Base-by-base conservation (phyloP, 2,888 invertebrate species). In the Drosophila tanythrix region DNA sequence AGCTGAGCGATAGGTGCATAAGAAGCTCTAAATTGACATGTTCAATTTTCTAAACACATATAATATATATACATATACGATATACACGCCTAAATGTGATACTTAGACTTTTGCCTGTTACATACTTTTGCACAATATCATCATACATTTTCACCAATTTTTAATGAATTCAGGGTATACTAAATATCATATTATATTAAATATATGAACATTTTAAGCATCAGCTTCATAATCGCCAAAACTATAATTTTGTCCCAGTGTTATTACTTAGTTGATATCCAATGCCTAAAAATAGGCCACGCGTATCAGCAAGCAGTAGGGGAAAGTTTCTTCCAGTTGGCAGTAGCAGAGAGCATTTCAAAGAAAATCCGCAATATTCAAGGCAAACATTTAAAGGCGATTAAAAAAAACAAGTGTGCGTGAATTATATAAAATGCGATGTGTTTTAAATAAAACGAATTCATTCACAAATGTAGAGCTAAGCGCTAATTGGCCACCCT, bases 401-500 rank as follows among this genome's bases (percentile, higher is more conserved):
- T 84, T 72, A 81, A 51, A 65, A 68, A 48, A 62, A 58, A 38
- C 11, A 64, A 57, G 53, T 62, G 59, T 40, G 70, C 38, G 61
- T 60, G 21, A 46, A 53, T 51, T 33, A 21, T 36, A 50, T 46
- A 43, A 63, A 48, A 36, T 67, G 65, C 53, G 72, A 76, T 71
- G 33, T 68, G 61, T 65, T 51, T 88, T 64, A 56, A 70, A 77
- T 72, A 81, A 70, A 58, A 74, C 59, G 70, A 79, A 56, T 70
- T 82, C 88, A 88, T 86, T 87, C 81, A 86, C 86, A 59, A 71
- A 66, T 81, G 62, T 74, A 52, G 66, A 71, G 69, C 76, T 74
- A 72, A 70, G 53, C 79, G 67, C 76, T 84, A 89, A 87, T 87
- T 87, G 80, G 74, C 76, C 71, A 69, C 65, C 69, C 74, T 70